These are phyloP conservation scores for Quadroppia sp. DNA, from an alignment of 2,888 invertebrate species.

Conservation along the genomic window DNA sequence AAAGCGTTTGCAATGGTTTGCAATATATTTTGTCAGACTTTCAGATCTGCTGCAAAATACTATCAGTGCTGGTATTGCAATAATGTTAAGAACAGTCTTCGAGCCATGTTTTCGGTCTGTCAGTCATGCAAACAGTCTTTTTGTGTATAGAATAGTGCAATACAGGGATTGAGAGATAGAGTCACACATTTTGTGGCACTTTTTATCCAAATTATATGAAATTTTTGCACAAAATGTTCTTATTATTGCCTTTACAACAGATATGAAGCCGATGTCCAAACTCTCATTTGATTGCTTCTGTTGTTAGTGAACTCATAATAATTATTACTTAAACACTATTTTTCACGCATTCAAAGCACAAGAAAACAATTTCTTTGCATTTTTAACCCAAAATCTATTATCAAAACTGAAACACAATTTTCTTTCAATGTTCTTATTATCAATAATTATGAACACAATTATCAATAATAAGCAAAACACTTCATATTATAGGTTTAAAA, in stretches of 20 bases:
- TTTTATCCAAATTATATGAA: no score
- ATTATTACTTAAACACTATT: background rate
- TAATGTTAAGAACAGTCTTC: slow-evolving; percentile 12
- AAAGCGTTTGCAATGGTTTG: background rate
- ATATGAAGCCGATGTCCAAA: background rate
- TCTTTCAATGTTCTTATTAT: no score
- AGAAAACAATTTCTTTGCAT: no score
- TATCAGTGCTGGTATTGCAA: background rate
- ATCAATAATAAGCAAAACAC: no score
- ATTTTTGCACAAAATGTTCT: background rate
- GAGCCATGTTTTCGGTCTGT: slow-evolving; percentile 7
- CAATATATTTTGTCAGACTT: slow-evolving; percentile 12
- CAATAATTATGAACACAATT: no score
- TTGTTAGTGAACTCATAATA: background rate
- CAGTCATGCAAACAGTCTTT: slow-evolving; percentile 19
- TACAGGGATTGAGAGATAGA: no score
- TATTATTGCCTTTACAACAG: background rate
- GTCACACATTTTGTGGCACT: background rate
- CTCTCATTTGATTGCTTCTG: background rate
- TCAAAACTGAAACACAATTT: no score
- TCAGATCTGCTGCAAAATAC: background rate
- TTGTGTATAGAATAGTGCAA: slow-evolving; percentile 11
- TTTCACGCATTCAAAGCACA: background rate
- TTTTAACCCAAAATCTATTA: no score
- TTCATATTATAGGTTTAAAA: no score